Evolutionary conservation across 2,888 invertebrate species (phyloP), one percentile per base, ranked within the genome.

Genomic region (Icerya purchasi): DNA sequence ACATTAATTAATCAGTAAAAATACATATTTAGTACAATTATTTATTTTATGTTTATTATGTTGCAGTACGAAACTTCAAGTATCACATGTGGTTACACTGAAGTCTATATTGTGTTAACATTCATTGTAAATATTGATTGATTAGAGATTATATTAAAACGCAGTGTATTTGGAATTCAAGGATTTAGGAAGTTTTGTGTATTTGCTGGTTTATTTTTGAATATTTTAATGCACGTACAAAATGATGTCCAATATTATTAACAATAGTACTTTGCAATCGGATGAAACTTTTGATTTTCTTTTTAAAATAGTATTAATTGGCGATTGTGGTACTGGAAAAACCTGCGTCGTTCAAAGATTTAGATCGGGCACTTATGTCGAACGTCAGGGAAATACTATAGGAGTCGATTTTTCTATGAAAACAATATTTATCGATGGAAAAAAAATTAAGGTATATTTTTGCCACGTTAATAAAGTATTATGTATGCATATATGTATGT

Each of bases 381-480:
- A 96, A 75, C 78, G 87, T 65, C 92, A 94, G 74, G 92, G 92
- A 61, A 93, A 89, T 71, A 96, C 96, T 55, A 96, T 96, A 70
- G 94, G 94, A 64, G 94, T 96, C 60, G 94, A 96, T 74, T 96
- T 96, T 76, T 93, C 93, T 63, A 96, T 94, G 93, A 94, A 94
- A 80, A 94, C 93, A 58, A 80, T 96, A 51, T 78, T 85, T 65
- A 84, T 94, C 55, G 93, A 94, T 72, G 89, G 87, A 58, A 94
- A 94, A 73, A 84, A 85, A 76, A 86, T 94, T 66, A 96, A 96
- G 83, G 92, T 93, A 74, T 70, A 66, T 63, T 57, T 14, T 36
- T 25, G n/a, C n/a, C 51, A 21, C 10, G 2, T 22, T 10, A 22
- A 51, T 50, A 23, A 53, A 49, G 57, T 36, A 14, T 36, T 19